These are phyloP conservation scores for Podilymbus podiceps DNA, from an alignment of 2,113 vertebrate species.

Conservation along the genomic window DNA sequence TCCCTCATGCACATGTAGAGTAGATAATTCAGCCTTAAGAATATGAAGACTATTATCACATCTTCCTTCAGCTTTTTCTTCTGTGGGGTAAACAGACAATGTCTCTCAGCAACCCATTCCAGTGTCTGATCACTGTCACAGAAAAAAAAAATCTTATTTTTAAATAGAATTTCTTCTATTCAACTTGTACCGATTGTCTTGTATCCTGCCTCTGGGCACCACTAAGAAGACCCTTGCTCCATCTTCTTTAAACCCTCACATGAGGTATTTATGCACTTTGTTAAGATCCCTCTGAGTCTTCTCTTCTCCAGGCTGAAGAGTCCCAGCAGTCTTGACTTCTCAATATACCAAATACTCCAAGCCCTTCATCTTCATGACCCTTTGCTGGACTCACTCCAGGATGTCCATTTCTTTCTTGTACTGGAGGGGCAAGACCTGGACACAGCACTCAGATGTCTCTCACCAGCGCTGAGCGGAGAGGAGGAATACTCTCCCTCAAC, in stretches of 20 bases:
- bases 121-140: neutral
- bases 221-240: neutral
- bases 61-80: neutral
- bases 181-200: neutral
- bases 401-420: neutral
- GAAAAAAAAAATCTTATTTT: neutral
- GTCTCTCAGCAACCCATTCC: fast-evolving
- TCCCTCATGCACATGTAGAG: neutral
- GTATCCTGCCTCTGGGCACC: neutral
- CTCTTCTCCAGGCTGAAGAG: neutral
- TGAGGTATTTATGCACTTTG: neutral
- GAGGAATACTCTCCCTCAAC: neutral
- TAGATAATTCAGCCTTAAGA: neutral
- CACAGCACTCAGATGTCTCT: neutral
- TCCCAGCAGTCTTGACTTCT: neutral
- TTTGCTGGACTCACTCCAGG: neutral
- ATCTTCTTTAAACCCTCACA: neutral
- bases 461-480: neutral
- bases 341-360: neutral
- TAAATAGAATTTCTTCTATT: neutral
- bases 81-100: neutral
- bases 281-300: neutral
- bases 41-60: neutral
- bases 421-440: neutral
- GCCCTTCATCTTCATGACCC: neutral